phyloP scores from a whole-genome alignment of 2,113 vertebrate species.

The Corythornis madagascariensis region DNA sequence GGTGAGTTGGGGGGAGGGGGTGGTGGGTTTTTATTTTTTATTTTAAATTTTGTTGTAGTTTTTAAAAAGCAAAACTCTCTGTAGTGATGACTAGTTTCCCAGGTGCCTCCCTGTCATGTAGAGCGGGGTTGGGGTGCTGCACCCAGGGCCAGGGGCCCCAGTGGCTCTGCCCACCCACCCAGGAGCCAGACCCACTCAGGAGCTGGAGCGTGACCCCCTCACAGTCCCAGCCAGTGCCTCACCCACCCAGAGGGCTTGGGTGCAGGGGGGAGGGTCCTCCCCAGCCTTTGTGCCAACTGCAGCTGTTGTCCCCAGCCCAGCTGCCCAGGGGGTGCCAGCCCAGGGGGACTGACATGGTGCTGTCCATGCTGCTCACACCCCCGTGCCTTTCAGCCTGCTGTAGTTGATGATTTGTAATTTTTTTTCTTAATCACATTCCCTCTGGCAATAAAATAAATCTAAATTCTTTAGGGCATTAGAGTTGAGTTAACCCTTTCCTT shows the following conservation, averaged over 20 bases:
- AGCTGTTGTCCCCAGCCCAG: rapidly evolving
- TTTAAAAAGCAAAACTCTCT: not conserved
- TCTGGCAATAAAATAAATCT: slow-evolving; percentile 52
- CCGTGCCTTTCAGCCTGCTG: slow-evolving; percentile 10
- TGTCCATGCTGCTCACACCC: slow-evolving; percentile 13
- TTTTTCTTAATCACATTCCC: slow-evolving; percentile 27
- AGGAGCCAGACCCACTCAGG: not conserved
- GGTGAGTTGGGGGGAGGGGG: too few relatives aligned
- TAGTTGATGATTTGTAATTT: slow-evolving; percentile 18
- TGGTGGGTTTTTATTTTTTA: not conserved
- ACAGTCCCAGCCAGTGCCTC: not conserved
- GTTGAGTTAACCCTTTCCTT: not conserved
- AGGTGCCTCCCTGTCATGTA: not conserved
- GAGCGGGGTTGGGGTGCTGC: not conserved
- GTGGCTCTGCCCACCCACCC: not conserved
- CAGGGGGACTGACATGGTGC: rapidly evolving
- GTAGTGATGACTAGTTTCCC: slow-evolving; percentile 48
- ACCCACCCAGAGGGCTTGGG: not conserved
- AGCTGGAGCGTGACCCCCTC: not conserved
- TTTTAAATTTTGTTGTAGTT: slow-evolving; percentile 3
- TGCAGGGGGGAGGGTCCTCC: not conserved
- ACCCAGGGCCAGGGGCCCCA: not conserved
- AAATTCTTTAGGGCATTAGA: slow-evolving; percentile 20
- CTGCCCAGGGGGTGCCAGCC: not conserved
- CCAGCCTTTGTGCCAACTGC: not conserved